A percentile compares a stretch with the other conserved stretches of the same genome.
phyloP scores from a whole-genome alignment of 2,113 vertebrate genomes.

The human region GRCh38 chr18:41886001-41886500 shows the following conservation, averaged over 20 bases:
- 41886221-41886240: conserved; percentile 88
- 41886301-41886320: conserved; percentile 92
- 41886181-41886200: conserved; percentile 86
- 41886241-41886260: conserved; percentile 91
- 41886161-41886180: conserved; percentile 87
- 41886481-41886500: conserved; percentile 85
- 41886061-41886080: conserved; percentile 74
- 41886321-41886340: conserved; percentile 93
- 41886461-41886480: conserved; percentile 75
- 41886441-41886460: conserved; percentile 84
- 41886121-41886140: conserved; percentile 75
- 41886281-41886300: conserved; percentile 91
- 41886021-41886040: conserved; percentile 75
- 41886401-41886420: conserved; percentile 85
- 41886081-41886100: conserved; percentile 78
- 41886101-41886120: conserved; percentile 78
- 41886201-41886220: conserved; percentile 86
- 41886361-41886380: conserved; percentile 91
- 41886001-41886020: not conserved
- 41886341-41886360: conserved; percentile 94
- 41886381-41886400: conserved; percentile 91
- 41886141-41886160: conserved; percentile 78
- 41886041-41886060: conserved; percentile 76
- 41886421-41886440: conserved; percentile 86
- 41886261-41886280: conserved; percentile 90